Base-by-base conservation (phyloP, 2,797 vertebrate genomes). In the Martes flavigula region DNA sequence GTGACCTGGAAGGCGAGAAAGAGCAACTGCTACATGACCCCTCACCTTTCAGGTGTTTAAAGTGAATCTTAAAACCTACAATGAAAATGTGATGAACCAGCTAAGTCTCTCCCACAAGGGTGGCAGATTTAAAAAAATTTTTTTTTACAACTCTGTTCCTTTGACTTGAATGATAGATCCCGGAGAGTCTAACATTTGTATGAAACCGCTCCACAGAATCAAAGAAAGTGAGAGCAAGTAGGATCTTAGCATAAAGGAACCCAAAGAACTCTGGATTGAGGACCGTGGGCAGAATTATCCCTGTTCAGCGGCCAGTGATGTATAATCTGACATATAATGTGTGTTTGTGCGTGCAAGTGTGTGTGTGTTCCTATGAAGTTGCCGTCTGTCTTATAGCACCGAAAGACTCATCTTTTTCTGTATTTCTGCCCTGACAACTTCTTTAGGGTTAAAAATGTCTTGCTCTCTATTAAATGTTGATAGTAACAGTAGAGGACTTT, bases 261-360 rank as follows among this genome's bases (percentile, higher is more conserved):
- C 35, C 58, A 18, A 40, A 51, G 30, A 18, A 17, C 43, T 70
- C 25, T 27, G 48, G 20, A 46, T 17, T 20, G 38, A 77, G 14
- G 8, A 40, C 21, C 13, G 32, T 32, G 48, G 30, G 40, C 40
- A 46, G 82, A 58, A 60, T 38, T 68, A n/a, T 46, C 73, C 43
- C 21, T 72, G 17, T 89, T 73, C 14, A 8, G 48, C 12, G 68
- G 13, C 58, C 66, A 83, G 40, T 43, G 38, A n/a, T 40, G 27
- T 66, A 2, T 10, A 64, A 35, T 58, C 12, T 46, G 27, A 54
- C 7, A 1, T 58, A 18, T 23, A 15, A 30, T 73, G 23, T 35
- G 21, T 40, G 14, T 51, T 15, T 35, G 35, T 30, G 7, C 1
- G 0, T 9, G 5, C 0, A 1, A 38, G 40, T 2, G 0, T 30